Evolutionary conservation across 2,113 vertebrate species (phyloP), one percentile per base, ranked within the genome.

Genomic region (Argyrosomus japonicus): DNA sequence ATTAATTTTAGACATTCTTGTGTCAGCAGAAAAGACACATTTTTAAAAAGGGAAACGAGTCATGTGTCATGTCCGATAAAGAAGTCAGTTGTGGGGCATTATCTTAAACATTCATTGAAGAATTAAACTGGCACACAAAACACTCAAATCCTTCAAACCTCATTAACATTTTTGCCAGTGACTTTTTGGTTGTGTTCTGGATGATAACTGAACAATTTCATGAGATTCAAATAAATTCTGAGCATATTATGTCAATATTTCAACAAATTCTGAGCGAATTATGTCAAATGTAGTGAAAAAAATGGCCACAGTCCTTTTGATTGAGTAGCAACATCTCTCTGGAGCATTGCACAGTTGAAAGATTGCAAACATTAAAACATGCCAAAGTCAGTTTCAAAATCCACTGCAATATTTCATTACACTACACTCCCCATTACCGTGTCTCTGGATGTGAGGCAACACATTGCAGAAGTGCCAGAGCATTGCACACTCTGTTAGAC

Each of bases 381-480:
- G 36, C 8, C 36, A 40, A 47, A 47, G 45, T 47, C 45, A 47
- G 45, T 14, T 47, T 14, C 45, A 14, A 45, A 45, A 45, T 12
- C 12, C 45, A 45, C 45, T 4, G 13, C 45, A 47, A 14, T 60
- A 43, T 23, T 32, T 8, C 1, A 15, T 65, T 32, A 27, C 5
- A 45, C 6, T 45, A 3, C 57, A 62, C 15, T 23, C 19, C 4
- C 11, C 19, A 32, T 88, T 90, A 98, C 98, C 98, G 95, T 0
- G 98, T 99, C 92, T 99, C 98, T 23, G 98, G 97, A 73, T 99
- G 98, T 0, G 98, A 99, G 45, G 98, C 98, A 27, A 99, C 98
- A 94, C 98, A 99, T 21, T 99, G 98, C 12, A 99, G 89, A 6
- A 99, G 96, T 40, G 98, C 98, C 85, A 99, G 93, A 68, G 98